Conservation (phyloP, 2,113 vertebrate species). For the Podarcis raffonei region DNA sequence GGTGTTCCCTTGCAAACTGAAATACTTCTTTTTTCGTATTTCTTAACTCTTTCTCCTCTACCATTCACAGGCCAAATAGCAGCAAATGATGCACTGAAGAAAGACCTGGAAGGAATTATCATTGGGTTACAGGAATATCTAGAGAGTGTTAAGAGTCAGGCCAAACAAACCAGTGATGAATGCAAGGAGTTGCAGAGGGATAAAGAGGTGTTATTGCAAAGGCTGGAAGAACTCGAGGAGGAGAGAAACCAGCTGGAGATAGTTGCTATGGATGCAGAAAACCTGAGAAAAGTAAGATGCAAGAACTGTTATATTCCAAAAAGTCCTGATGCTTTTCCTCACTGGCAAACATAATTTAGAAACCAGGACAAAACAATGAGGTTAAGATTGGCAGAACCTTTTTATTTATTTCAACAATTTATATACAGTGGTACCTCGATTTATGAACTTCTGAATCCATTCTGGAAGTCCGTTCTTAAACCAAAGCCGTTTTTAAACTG, state of each 20-base stretch:
- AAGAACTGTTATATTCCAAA: neutral
- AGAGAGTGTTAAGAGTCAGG: constrained; percentile 83
- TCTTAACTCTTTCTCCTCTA: neutral
- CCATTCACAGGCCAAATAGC: constrained; percentile 86
- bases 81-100: constrained; percentile 89
- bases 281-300: constrained; percentile 78
- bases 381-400: neutral
- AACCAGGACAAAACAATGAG: neutral
- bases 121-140: constrained; percentile 88
- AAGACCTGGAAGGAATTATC: constrained; percentile 87
- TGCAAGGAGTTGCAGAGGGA: constrained; percentile 81
- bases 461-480: too few relatives aligned
- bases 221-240: constrained; percentile 76
- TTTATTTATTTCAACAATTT: too few relatives aligned
- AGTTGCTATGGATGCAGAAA: constrained; percentile 76
- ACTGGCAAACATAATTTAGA: neutral
- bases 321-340: neutral
- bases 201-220: constrained; percentile 79
- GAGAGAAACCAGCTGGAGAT: constrained; percentile 82
- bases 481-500: too few relatives aligned
- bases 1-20: neutral
- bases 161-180: constrained; percentile 75
- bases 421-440: too few relatives aligned
- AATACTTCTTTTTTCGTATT: neutral
- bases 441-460: too few relatives aligned